Percentiles rank a stretch among this genome's conserved stretches.
phyloP scores from a whole-genome alignment of 2,797 vertebrate genomes.

The Simalia tracyae region DNA sequence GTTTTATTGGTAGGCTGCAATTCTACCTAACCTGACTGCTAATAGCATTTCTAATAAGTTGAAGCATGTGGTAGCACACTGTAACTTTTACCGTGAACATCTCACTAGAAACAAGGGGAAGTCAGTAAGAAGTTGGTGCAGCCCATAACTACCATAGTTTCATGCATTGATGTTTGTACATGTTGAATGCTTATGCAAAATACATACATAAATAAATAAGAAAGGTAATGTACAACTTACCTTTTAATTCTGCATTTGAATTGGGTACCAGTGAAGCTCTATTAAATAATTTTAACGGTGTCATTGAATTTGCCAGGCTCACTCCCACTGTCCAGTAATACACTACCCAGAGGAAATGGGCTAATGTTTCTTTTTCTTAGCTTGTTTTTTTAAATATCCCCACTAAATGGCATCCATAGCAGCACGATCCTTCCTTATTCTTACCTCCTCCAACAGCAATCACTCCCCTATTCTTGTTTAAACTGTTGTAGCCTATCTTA shows the following conservation, averaged over 20 bases:
- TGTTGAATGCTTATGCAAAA: not conserved
- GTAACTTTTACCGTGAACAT: not conserved
- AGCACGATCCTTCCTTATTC: not conserved
- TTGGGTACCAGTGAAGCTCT: too few relatives aligned
- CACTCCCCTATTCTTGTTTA: not conserved
- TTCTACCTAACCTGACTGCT: not conserved
- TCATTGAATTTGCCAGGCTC: not conserved
- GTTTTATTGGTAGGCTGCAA: not conserved
- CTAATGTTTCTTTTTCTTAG: not conserved
- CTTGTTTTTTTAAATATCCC: not conserved
- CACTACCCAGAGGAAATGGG: not conserved
- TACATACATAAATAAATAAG: not conserved
- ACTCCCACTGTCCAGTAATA: not conserved
- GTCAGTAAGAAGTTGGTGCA: not conserved
- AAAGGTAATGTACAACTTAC: not conserved
- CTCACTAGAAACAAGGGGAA: not conserved
- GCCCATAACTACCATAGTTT: not conserved
- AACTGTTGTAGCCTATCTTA: not conserved
- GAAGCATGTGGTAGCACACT: not conserved
- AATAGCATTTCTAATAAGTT: conserved; percentile 5
- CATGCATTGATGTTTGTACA: not conserved
- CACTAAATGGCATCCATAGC: not conserved
- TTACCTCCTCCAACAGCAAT: not conserved
- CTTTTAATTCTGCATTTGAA: not conserved
- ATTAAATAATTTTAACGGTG: not conserved